Percentiles rank a stretch among this genome's conserved stretches.
Evolutionary conservation across 2,797 vertebrate genomes (phyloP).

Genomic region (Staurois parvus): DNA sequence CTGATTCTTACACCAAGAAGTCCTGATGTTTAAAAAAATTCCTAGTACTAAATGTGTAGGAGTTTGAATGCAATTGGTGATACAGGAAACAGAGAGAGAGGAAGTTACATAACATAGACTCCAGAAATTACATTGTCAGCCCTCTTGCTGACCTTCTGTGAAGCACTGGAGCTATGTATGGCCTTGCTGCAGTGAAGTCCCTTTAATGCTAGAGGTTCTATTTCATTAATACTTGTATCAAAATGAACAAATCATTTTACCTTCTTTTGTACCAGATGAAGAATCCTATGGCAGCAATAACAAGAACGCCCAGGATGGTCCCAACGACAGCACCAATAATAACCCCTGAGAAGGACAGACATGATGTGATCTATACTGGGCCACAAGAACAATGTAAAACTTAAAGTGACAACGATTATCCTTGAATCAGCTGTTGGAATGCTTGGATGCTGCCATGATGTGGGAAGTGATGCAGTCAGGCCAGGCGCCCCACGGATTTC

Average conservation of each 20-base stretch:
- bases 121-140: too few species aligned
- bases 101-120: too few species aligned
- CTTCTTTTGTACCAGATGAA: constrained; percentile 80
- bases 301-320: constrained; percentile 72
- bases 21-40: too few species aligned
- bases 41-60: too few species aligned
- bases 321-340: constrained; percentile 76
- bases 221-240: background rate
- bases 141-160: background rate
- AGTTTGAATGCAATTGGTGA: too few species aligned
- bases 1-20: too few species aligned
- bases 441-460: background rate
- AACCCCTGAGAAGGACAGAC: constrained; percentile 68
- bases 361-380: constrained; percentile 39
- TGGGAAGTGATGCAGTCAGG: background rate
- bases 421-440: background rate
- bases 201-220: background rate
- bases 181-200: background rate
- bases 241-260: constrained; percentile 64
- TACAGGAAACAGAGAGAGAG: too few species aligned
- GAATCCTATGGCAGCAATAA: constrained; percentile 68
- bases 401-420: too few species aligned
- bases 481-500: background rate
- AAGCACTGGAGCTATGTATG: background rate
- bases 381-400: too few species aligned